Evolutionary conservation across 1,140 invertebrate genomes (phyloP), one percentile per base, ranked within the genome.

Genomic region (Sminthurinus signatus): DNA sequence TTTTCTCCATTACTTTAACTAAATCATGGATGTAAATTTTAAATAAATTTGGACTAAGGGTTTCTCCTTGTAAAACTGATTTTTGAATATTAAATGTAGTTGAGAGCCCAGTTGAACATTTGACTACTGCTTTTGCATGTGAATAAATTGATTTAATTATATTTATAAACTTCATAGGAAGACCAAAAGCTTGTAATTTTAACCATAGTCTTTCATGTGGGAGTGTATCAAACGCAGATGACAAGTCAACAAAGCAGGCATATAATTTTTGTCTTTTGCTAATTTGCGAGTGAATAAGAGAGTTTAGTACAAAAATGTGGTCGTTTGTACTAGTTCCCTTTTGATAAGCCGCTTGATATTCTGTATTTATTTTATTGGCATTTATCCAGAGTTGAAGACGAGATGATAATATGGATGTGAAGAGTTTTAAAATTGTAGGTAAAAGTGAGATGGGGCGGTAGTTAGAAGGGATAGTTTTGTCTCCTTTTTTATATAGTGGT

Each of bases 361-460:
- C 48, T 0, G 48, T 59, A 4, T 73, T 58, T 25, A 62, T 62
- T 12, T 64, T 58, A 27, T 65, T 44, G 23, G 51, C 46, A 51
- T 66, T 60, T 14, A 66, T 19, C 69, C 69, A 75, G 1, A 14
- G n/a, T 8, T 60, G 44, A 21, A 74, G 29, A 56, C 73, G 60
- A 5, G 58, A 50, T n/a, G 52, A 54, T 39, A 74, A 54, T 2
- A 74, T 57, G 8, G 56, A 64, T 1, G 68, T 68, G 31, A 71
- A 72, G 1, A 74, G 23, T 70, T 74, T 74, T 2, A 55, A 36
- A n/a, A 62, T 42, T 23, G 59, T 65, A 56, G 69, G 69, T 0
- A 73, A 19, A 3, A 73, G 67, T 15, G 71, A 65, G 14, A 74
- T 73, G 27, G 68, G 68, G 39, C 73, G 44, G 43, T 70, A 72